A percentile compares a stretch with the other conserved stretches of the same genome.
Conservation (phyloP, 1,140 invertebrate genomes). For the Tenebrio molitor region DNA sequence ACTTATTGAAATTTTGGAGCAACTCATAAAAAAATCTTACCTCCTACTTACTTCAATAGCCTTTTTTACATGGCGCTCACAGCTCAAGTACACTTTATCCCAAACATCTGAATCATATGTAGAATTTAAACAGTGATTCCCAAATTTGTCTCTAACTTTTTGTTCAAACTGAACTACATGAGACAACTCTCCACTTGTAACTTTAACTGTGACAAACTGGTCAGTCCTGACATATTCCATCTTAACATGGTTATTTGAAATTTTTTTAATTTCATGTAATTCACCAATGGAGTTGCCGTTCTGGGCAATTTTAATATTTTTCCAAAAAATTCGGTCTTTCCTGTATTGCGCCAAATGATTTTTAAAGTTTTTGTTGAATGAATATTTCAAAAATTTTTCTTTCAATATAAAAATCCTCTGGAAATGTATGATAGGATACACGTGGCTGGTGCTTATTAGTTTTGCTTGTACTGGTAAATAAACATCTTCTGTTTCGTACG, state of each 20-base stretch:
- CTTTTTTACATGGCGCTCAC: conserved; percentile 29
- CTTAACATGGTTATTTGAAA: conserved; percentile 5
- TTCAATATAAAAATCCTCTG: conserved; percentile 52
- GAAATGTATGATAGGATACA: conserved; percentile 51
- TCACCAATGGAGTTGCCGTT: conserved; percentile 45
- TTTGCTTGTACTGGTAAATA: conserved; percentile 30
- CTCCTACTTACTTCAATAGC: conserved; percentile 49
- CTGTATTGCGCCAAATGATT: conserved; percentile 36
- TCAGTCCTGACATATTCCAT: conserved; percentile 1
- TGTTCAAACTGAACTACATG: conserved; percentile 13
- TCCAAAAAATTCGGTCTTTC: conserved; percentile 20
- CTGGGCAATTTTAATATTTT: conserved; percentile 35
- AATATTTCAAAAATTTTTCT: conserved; percentile 36
- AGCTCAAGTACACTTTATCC: conserved; percentile 2
- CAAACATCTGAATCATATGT: conserved; percentile 20
- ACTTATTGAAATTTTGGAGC: no score
- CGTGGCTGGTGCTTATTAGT: conserved; percentile 20
- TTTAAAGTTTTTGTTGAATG: conserved; percentile 47
- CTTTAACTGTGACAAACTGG: conserved; percentile 1
- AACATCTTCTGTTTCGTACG: conserved; percentile 5
- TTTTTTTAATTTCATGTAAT: conserved; percentile 2
- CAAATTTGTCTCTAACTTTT: neutral
- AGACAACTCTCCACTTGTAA: neutral
- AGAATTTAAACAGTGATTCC: neutral
- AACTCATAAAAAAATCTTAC: conserved; percentile 3